Evolutionary conservation across 2,797 vertebrate species (phyloP).

Genomic region (Lepilemur septentrionalis): DNA sequence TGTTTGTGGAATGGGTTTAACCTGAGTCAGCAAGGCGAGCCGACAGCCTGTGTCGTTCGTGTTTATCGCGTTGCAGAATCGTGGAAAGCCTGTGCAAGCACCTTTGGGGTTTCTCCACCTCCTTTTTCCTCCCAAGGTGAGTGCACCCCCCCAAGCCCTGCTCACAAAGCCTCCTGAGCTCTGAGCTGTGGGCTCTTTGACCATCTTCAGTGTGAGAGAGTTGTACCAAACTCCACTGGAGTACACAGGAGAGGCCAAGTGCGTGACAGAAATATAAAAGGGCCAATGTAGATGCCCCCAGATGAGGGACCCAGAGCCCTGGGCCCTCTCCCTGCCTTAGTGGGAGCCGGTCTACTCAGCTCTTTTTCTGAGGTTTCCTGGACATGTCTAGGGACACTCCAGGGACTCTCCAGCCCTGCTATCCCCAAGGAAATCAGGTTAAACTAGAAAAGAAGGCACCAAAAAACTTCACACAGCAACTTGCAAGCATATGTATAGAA

Average conservation of each 20-base stretch:
- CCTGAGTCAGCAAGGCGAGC: background rate
- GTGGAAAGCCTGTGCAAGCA: background rate
- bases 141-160: background rate
- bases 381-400: background rate
- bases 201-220: background rate
- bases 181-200: background rate
- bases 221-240: background rate
- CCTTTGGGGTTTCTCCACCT: background rate
- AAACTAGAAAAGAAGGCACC: background rate
- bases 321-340: background rate
- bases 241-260: background rate
- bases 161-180: background rate
- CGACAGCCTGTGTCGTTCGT: background rate
- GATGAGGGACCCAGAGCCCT: background rate
- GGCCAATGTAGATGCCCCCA: background rate
- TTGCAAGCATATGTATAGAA: accelerated
- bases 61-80: background rate
- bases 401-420: background rate
- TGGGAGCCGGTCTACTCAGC: background rate
- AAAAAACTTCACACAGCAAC: too few species aligned
- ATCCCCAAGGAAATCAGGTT: background rate
- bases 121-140: background rate
- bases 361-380: background rate
- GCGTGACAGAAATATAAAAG: background rate
- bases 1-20: background rate